Base-by-base conservation (phyloP, 2,888 invertebrate species). In the Drosophila sordidula region DNA sequence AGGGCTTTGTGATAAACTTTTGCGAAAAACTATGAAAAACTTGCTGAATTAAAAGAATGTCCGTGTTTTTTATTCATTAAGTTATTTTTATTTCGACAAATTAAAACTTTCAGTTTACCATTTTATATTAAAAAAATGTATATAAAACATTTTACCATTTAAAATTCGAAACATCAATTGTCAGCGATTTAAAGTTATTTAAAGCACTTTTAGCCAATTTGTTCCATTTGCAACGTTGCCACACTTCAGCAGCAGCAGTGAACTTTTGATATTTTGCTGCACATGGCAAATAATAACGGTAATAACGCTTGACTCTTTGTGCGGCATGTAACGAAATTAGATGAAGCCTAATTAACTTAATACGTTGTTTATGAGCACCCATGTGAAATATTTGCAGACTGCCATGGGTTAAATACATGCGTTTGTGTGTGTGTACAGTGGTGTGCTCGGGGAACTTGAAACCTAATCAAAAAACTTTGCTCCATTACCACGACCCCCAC, bases 301-400 rank as follows among this genome's bases (percentile, higher is more conserved):
- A 63, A 69, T 58, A 64, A 78, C 49, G 75, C 45, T 65, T 67
- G 58, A 58, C 44, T 58, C 68, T 63, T 57, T 63, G 36, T 38
- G 44, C 18, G 54, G 63, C 52, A 44, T 68, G 61, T 70, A 77
- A 69, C 70, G 39, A 63, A 77, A 79, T 82, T 74, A 71, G 62
- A 67, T 70, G 69, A 65, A 63, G 51, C 73, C 69, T 65, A 80
- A 82, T 80, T 79, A 82, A 77, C 57, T 74, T 79, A 67, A 77
- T 77, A 63, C 54, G 58, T 64, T 70, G 77, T 70, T 82, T 74
- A 67, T 71, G 54, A 46, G 42, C 46, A 25, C 45, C 68, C 41
- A 51, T 62, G 56, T 62, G 42, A 69, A 64, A 58, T 61, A 49
- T 34, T 34, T 58, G 52, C 32, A 34, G 46, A 41, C 46, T 16